Evolutionary conservation across 2,797 vertebrate species (phyloP).

Genomic region (Thalassophryne amazonica): DNA sequence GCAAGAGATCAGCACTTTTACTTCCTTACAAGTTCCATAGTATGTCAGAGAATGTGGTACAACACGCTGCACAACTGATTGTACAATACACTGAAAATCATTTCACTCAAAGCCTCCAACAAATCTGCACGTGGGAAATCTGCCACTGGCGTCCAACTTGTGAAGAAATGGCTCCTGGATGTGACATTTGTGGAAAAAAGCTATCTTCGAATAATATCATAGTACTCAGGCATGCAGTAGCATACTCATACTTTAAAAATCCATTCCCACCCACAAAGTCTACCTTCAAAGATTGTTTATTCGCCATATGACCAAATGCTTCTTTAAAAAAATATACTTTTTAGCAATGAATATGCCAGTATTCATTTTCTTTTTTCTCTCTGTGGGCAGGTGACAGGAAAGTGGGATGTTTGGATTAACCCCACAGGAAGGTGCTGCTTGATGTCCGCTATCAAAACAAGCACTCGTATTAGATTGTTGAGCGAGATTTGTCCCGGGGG

Average conservation of each 20-base stretch:
- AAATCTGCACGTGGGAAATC: slow-evolving; percentile 53
- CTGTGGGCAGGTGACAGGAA: slow-evolving; percentile 60
- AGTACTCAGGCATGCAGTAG: slow-evolving; percentile 15
- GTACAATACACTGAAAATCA: too few relatives aligned
- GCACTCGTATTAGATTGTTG: slow-evolving; percentile 42
- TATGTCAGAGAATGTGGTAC: slow-evolving; percentile 21
- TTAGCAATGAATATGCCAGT: slow-evolving; percentile 6
- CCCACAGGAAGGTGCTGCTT: slow-evolving; percentile 58
- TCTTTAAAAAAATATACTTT: slow-evolving; percentile 2
- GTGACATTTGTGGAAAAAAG: slow-evolving; percentile 29
- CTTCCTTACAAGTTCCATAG: slow-evolving; percentile 1
- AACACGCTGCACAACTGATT: slow-evolving; percentile 30
- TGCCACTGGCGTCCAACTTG: slow-evolving; percentile 24
- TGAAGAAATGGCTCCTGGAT: slow-evolving; percentile 16
- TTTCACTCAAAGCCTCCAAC: slow-evolving; percentile 37
- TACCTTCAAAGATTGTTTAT: slow-evolving; percentile 7
- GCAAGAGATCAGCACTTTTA: not conserved
- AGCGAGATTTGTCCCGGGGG: slow-evolving; percentile 55
- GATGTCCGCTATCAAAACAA: slow-evolving; percentile 79
- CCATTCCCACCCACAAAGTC: slow-evolving; percentile 1
- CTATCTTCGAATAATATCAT: slow-evolving; percentile 18
- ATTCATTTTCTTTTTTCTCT: not conserved
- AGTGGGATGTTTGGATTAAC: slow-evolving; percentile 69
- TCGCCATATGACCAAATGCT: not conserved
- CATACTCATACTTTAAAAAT: slow-evolving; percentile 12